A percentile compares a stretch with the other conserved stretches of the same genome.
Conservation (phyloP, 2,797 vertebrate genomes). For the Margarornis squamiger region DNA sequence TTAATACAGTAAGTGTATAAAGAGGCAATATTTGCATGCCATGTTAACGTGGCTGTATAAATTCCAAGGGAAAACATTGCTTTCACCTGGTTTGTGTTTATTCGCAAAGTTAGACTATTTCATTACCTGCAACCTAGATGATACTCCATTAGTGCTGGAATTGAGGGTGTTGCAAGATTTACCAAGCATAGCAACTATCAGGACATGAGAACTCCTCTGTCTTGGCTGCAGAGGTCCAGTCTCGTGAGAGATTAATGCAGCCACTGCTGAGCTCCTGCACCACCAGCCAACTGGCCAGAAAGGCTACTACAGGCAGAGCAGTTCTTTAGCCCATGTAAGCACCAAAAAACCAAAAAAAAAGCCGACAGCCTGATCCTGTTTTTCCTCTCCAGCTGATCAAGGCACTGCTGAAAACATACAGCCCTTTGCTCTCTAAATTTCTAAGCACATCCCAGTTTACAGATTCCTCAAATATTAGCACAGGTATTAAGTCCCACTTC, state of each 20-base stretch:
- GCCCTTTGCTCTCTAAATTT: neutral
- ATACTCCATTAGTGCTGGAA: neutral
- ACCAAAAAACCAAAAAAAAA: neutral
- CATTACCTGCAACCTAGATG: neutral
- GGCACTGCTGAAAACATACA: neutral
- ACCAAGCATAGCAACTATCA: neutral
- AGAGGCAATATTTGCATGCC: neutral
- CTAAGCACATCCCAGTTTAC: neutral
- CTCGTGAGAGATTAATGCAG: neutral
- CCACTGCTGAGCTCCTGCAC: neutral
- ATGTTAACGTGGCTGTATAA: neutral
- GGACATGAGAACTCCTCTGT: neutral
- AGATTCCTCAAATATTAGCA: neutral
- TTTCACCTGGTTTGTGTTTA: neutral
- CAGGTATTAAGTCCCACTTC: neutral
- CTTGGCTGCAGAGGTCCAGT: neutral
- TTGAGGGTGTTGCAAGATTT: neutral
- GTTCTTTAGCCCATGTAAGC: neutral
- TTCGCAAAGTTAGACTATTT: neutral
- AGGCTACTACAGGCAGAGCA: neutral
- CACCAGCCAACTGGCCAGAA: neutral
- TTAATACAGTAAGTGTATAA: neutral
- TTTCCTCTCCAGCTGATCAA: neutral
- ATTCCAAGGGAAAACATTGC: neutral
- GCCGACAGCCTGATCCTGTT: neutral